Base-by-base conservation (phyloP, 2,113 vertebrate species). In the Emydura subglobosa region DNA sequence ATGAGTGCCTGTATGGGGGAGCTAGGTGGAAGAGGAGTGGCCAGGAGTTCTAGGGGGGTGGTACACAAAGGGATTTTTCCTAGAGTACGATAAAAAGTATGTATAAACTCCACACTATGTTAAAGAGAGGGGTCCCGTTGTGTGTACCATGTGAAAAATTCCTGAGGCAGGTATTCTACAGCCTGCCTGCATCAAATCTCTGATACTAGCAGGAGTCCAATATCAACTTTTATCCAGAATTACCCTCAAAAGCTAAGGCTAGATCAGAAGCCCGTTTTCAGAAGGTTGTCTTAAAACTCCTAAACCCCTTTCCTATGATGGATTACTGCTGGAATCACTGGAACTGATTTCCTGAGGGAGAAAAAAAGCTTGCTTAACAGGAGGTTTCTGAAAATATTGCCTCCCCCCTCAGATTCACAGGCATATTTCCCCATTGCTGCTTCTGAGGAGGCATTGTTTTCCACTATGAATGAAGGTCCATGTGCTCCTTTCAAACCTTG, bases 201-300 rank as follows among this genome's bases (percentile, higher is more conserved):
- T 1, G 34, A 4, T 65, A 51, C 12, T 31, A 5, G 14, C 50
- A 0, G 0, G 74, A 80, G 7, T 34, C 19, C n/a, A 91, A 1
- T 7, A 47, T 76, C 80, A 83, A 4, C 17, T 65, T 92, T 85
- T 79, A 79, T 2, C 22, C 2, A 44, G 31, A n/a, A 10, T 19
- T 17, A 0, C 16, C 4, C 29, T 74, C 42, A 42, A 44, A 72
- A 6, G 0, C 68, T 49, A 42, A 4, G 3, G 25, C 14, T 31
- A 4, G 21, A 10, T 82, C 9, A 42, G n/a, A 82, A 7, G 31
- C 2, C 51, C 2, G 7, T 53, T 93, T 95, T 55, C n/a, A 47
- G 14, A 82, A 2, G 82, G n/a, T 6, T 57, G 25, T 31, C 1
- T 19, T 54, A n/a, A 76, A 1, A 51, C 0, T 2, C 14, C 29